phyloP scores from a whole-genome alignment of 2,888 invertebrate genomes.

The Sympetrum striolatum region DNA sequence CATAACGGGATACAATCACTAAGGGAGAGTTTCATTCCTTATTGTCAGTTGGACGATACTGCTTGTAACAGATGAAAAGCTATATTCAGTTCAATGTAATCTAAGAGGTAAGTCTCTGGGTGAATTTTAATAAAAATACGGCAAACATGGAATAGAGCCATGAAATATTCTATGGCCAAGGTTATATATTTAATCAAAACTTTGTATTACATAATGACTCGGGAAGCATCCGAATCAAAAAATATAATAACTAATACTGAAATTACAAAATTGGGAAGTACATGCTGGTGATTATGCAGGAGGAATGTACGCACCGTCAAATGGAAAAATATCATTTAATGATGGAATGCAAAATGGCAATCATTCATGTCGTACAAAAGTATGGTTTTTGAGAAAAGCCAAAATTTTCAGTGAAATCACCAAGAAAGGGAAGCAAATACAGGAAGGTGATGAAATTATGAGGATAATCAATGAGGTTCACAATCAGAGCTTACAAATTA shows the following conservation, averaged over 20 bases:
- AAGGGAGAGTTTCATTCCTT: too few relatives aligned
- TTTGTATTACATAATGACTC: too few relatives aligned
- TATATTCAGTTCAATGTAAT: too few relatives aligned
- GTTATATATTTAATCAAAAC: too few relatives aligned
- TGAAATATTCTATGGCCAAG: too few relatives aligned
- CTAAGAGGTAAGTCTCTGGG: background rate
- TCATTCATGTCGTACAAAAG: background rate
- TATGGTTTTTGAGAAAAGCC: too few relatives aligned
- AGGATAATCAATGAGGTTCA: background rate
- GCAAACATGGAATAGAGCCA: too few relatives aligned
- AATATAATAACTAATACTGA: constrained; percentile 9
- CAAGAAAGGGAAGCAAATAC: too few relatives aligned
- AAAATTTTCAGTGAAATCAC: background rate
- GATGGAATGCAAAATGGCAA: background rate
- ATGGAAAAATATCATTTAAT: background rate
- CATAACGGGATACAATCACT: too few relatives aligned
- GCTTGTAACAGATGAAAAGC: too few relatives aligned
- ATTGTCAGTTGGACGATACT: too few relatives aligned
- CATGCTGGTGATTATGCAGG: background rate
- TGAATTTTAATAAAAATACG: too few relatives aligned
- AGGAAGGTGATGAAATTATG: background rate
- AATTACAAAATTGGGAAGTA: constrained; percentile 1
- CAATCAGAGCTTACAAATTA: background rate
- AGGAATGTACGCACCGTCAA: background rate
- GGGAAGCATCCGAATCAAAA: constrained; percentile 4